phyloP scores from a whole-genome alignment of 2,113 vertebrate species.

The Seriola aureovittata region DNA sequence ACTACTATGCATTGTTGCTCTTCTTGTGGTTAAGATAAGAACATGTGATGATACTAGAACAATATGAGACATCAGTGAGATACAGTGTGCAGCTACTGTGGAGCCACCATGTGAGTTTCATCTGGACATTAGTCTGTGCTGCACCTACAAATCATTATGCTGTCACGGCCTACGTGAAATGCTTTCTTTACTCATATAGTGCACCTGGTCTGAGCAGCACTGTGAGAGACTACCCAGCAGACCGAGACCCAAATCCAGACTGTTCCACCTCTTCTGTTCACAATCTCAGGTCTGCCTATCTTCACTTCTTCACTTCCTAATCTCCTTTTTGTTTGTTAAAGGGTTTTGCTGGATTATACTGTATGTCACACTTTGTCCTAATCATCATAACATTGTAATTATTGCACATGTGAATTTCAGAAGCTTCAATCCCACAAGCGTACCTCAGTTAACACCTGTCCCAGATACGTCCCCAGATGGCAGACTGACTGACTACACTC shows the following conservation, averaged over 20 bases:
- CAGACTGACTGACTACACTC: not conserved
- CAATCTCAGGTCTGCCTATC: conserved; percentile 57
- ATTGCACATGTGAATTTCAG: conserved; percentile 39
- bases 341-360: not conserved
- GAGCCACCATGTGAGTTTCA: not conserved
- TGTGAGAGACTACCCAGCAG: conserved; percentile 6
- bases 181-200: conserved; percentile 6
- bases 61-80: not conserved
- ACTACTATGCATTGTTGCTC: not conserved
- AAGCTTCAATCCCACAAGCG: conserved; percentile 2
- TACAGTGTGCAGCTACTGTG: not conserved
- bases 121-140: not conserved
- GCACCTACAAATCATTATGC: not conserved
- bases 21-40: not conserved
- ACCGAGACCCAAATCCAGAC: not conserved
- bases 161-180: not conserved
- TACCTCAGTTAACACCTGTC: not conserved
- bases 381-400: not conserved
- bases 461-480: not conserved
- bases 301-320: not conserved
- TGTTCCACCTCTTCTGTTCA: conserved; percentile 1
- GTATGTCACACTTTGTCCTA: not conserved
- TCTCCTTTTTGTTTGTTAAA: not conserved
- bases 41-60: not conserved
- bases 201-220: conserved; percentile 21